Conservation (phyloP, 2,113 vertebrate genomes). For the Sylvietta virens region DNA sequence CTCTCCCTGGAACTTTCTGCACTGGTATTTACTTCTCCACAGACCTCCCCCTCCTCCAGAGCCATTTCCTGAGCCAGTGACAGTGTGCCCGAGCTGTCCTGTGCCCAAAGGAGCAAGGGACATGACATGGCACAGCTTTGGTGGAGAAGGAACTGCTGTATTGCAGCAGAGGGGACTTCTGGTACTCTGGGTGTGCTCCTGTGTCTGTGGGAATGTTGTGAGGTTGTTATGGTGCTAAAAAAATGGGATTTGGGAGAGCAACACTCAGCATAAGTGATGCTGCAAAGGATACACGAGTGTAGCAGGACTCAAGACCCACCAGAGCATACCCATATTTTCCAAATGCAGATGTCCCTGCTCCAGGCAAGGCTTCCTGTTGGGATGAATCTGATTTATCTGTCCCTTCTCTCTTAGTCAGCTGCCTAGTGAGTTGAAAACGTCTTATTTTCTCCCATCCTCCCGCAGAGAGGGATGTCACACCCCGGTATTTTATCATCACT, state of each 20-base stretch:
- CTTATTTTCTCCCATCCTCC: not conserved
- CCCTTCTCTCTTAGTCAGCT: not conserved
- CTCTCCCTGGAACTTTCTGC: constrained; percentile 37
- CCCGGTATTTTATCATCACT: not conserved
- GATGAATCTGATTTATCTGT: not conserved
- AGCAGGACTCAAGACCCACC: not conserved
- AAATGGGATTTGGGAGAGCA: not conserved
- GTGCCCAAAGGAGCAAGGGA: not conserved
- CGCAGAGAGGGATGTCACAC: not conserved
- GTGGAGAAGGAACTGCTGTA: not conserved
- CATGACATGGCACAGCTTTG: rapidly evolving
- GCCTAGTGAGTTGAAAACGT: not conserved
- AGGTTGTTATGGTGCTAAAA: not conserved
- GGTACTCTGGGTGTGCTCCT: not conserved
- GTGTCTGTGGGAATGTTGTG: rapidly evolving
- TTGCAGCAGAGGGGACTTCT: not conserved
- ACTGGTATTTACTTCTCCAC: not conserved
- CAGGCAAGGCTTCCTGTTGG: not conserved
- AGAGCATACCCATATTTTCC: not conserved
- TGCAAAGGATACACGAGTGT: rapidly evolving
- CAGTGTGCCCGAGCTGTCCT: rapidly evolving
- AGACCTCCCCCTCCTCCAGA: not conserved
- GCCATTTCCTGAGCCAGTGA: rapidly evolving
- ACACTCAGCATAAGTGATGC: not conserved
- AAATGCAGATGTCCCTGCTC: not conserved